These are phyloP conservation scores for Phragmatobia fuliginosa DNA, from an alignment of 2,888 invertebrate genomes.

Conservation along the genomic window DNA sequence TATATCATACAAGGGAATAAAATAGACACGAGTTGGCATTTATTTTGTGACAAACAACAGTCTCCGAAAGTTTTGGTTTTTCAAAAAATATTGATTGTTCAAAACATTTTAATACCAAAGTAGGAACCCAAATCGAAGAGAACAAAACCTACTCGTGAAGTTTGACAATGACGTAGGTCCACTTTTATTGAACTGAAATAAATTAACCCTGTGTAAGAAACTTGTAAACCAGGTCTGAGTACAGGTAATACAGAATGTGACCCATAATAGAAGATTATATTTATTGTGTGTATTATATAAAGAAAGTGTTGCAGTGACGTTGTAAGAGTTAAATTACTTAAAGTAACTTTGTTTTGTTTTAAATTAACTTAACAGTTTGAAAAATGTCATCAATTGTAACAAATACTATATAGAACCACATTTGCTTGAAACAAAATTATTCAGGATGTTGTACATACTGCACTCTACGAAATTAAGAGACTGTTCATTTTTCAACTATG, in stretches of 20 bases:
- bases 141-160: slow-evolving; percentile 17
- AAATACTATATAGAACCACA: too few relatives aligned
- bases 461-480: too few relatives aligned
- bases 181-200: slow-evolving; percentile 15
- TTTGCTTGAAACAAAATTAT: too few relatives aligned
- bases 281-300: neutral
- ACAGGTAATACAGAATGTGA: neutral
- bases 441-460: too few relatives aligned
- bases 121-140: slow-evolving; percentile 3
- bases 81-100: neutral
- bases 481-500: too few relatives aligned
- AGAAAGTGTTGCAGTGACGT: neutral
- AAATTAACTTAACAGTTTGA: too few relatives aligned
- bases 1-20: neutral
- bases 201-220: slow-evolving; percentile 8
- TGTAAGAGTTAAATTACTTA: too few relatives aligned
- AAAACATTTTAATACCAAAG: slow-evolving; percentile 4
- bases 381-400: too few relatives aligned
- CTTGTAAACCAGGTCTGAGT: neutral
- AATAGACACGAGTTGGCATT: neutral
- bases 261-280: neutral
- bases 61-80: neutral
- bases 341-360: too few relatives aligned
- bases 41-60: neutral
- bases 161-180: slow-evolving; percentile 16